phyloP scores from a whole-genome alignment of 2,888 invertebrate genomes.

The Tuberolachnus salignus region DNA sequence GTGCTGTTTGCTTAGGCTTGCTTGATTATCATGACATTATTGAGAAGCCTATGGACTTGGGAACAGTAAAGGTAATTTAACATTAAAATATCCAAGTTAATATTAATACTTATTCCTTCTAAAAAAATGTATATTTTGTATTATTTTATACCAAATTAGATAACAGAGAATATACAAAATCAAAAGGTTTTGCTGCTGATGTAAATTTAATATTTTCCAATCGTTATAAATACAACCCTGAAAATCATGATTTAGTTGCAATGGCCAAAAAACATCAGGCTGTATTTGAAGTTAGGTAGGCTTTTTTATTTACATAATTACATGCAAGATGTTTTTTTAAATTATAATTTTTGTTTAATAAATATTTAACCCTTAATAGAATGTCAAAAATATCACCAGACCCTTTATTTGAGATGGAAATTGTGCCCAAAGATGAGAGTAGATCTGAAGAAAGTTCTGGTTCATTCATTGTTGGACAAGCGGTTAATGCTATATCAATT shows the following conservation, averaged over 20 bases:
- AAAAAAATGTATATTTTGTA: slow-evolving; percentile 28
- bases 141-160: slow-evolving; percentile 84
- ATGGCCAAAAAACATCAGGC: slow-evolving; percentile 98
- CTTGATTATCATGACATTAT: slow-evolving; percentile 99
- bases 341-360: slow-evolving; percentile 4
- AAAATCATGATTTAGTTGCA: slow-evolving; percentile 96
- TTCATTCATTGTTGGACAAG: slow-evolving; percentile 57
- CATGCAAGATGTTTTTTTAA: neutral
- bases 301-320: too few species aligned
- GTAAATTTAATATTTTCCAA: slow-evolving; percentile 98
- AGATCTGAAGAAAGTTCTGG: slow-evolving; percentile 58
- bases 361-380: slow-evolving; percentile 66
- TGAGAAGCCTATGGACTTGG: slow-evolving; percentile 99
- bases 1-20: slow-evolving; percentile 89
- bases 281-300: slow-evolving; percentile 92
- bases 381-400: slow-evolving; percentile 58
- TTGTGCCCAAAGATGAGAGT: slow-evolving; percentile 56
- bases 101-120: neutral
- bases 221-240: slow-evolving; percentile 99
- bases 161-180: slow-evolving; percentile 88
- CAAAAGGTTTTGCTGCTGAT: slow-evolving; percentile 93
- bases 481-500: too few species aligned
- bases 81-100: slow-evolving; percentile 28
- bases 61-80: slow-evolving; percentile 81
- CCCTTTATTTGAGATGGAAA: slow-evolving; percentile 47